Conservation (phyloP, 2,113 vertebrate genomes). For the Reinhardtius hippoglossoides region DNA sequence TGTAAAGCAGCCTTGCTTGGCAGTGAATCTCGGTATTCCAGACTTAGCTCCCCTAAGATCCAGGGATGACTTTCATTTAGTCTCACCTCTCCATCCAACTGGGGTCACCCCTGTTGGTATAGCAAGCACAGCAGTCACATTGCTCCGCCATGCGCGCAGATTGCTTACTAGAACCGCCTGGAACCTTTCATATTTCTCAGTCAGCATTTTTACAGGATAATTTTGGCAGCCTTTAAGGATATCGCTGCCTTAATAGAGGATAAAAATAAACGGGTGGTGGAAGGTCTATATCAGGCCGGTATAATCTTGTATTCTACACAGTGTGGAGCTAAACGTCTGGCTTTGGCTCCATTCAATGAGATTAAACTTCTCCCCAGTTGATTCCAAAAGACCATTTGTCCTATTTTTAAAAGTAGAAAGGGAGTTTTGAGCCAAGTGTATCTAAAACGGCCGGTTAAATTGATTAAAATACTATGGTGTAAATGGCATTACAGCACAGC, state of each 20-base stretch:
- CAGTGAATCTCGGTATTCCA: constrained; percentile 63
- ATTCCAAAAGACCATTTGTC: constrained; percentile 73
- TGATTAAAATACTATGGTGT: constrained; percentile 74
- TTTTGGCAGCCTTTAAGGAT: constrained; percentile 84
- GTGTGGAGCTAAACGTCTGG: constrained; percentile 71
- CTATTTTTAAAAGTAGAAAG: constrained; percentile 76
- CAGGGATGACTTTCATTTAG: constrained; percentile 79
- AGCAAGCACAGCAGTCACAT: constrained; percentile 83
- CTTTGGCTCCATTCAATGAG: constrained; percentile 73
- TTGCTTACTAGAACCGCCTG: constrained; percentile 83
- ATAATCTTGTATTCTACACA: constrained; percentile 81
- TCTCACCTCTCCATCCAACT: constrained; percentile 77
- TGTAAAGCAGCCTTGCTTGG: constrained; percentile 49
- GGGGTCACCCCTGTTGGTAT: constrained; percentile 83
- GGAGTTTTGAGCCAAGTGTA: constrained; percentile 59
- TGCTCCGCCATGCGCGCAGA: constrained; percentile 81
- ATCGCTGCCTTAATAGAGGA: constrained; percentile 82
- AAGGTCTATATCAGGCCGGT: constrained; percentile 78
- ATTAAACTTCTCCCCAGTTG: constrained; percentile 74
- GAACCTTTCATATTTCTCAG: constrained; percentile 82
- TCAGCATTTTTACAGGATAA: constrained; percentile 82
- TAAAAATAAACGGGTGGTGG: constrained; percentile 81
- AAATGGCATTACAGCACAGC: constrained; percentile 61
- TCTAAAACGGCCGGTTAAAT: constrained; percentile 66
- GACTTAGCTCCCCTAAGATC: constrained; percentile 69